phyloP scores from a whole-genome alignment of 2,888 invertebrate species.

The Melikaiella ostensackeni region DNA sequence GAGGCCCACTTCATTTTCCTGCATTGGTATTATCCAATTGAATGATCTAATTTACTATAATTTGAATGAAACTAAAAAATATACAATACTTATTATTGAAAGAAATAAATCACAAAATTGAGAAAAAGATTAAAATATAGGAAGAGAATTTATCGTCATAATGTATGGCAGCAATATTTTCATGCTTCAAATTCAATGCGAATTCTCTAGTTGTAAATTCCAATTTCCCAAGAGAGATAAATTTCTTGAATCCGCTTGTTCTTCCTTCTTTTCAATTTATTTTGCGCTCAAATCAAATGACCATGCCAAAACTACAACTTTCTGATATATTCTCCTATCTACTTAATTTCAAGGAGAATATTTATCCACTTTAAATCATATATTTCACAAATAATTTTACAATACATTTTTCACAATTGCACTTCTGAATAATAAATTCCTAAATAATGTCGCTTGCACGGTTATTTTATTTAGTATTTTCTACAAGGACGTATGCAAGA shows the following conservation, averaged over 20 bases:
- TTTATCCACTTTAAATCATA: no score
- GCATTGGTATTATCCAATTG: no score
- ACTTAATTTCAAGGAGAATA: not conserved
- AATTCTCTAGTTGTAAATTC: not conserved
- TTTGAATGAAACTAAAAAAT: no score
- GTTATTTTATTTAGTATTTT: not conserved
- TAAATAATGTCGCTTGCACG: not conserved
- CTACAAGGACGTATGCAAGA: not conserved
- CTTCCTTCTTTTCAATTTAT: not conserved
- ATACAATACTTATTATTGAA: no score
- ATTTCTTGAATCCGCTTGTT: not conserved
- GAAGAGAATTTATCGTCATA: no score
- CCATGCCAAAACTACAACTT: not conserved
- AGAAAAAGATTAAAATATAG: no score
- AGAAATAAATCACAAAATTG: no score
- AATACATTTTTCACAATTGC: not conserved
- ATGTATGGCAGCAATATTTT: no score
- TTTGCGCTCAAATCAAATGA: not conserved
- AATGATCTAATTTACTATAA: no score
- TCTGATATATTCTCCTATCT: not conserved
- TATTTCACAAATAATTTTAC: no score
- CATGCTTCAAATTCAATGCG: no score
- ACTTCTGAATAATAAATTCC: not conserved
- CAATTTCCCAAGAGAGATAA: not conserved
- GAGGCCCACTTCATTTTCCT: no score